Conservation (phyloP, 2,797 vertebrate species). For the Tympanoctomys barrerae region DNA sequence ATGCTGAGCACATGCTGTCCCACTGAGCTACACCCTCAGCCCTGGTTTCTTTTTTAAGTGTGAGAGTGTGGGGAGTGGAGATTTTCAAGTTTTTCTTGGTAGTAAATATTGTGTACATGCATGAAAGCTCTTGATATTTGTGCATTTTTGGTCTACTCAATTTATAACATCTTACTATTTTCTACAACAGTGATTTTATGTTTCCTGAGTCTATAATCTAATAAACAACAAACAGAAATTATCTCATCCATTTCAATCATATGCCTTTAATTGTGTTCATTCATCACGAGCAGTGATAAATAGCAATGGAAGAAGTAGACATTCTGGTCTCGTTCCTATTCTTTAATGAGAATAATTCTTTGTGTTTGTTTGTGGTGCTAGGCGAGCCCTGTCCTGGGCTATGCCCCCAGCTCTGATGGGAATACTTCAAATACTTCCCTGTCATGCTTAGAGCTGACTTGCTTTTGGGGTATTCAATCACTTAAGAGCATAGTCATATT, state of each 20-base stretch:
- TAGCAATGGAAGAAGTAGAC: background rate
- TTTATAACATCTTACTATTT: background rate
- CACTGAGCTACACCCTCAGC: background rate
- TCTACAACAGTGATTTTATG: background rate
- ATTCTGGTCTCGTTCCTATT: background rate
- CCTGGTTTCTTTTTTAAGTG: background rate
- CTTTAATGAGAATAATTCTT: background rate
- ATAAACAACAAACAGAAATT: conserved; percentile 13
- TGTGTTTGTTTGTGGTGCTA: background rate
- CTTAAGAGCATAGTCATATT: background rate
- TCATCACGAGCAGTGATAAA: background rate
- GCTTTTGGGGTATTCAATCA: background rate
- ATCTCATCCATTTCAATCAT: background rate
- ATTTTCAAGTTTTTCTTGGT: background rate
- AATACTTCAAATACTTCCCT: background rate
- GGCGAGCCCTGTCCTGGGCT: background rate
- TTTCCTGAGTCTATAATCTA: conserved; percentile 1
- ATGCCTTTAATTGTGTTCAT: background rate
- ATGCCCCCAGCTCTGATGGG: no score
- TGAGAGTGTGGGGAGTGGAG: background rate
- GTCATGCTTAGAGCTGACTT: background rate
- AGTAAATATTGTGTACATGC: background rate
- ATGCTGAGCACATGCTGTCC: background rate
- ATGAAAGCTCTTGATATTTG: background rate
- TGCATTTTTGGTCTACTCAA: background rate